Base-by-base conservation (phyloP, 1,140 invertebrate genomes). In the Agrypnia vestita region DNA sequence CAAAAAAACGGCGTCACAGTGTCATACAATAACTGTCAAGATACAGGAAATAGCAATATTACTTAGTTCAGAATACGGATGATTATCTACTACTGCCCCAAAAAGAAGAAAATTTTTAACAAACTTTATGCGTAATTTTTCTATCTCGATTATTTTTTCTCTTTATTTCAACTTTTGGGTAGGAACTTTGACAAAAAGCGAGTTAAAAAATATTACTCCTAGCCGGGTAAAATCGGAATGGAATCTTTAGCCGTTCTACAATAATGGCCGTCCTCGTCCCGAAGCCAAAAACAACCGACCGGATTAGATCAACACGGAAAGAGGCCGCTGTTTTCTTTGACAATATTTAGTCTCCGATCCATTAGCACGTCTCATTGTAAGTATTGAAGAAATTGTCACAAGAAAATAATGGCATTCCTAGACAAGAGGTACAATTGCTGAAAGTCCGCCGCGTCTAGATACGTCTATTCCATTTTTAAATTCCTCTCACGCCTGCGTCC, bases 231-330 rank as follows among this genome's bases (percentile, higher is more conserved):
- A n/a, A 64, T 64, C 61, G 25, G n/a, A 44, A 64, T 35, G 35
- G 61, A 25, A 64, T 64, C 61, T 64, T 64, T 15, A 17, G 17
- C 64, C 64, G 44, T 69, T 69, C 43, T 1, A 69, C 44, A 69
- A 69, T 69, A 69, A 69, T 69, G 64, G 44, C 44, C 17, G 64
- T 69, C 64, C 44, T 69, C 44, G 17, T 19, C 44, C 64, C 44
- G 43, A 13, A 69, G 46, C 64, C 64, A 69, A 21, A 64, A 64
- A 64, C 35, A 64, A 64, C 25, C 61, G 35, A n/a, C 61, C 47
- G 69, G 49, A 73, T 73, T 73, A 73, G 51, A 73, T 73, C 69
- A 73, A 73, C 69, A 73, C 47, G 47, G 49, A 49, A 53, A 49
- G 67, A 25, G 25, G 19, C n/a, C 44, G 67, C 15, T 73, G 69